A percentile compares a stretch with the other conserved stretches of the same genome.
Evolutionary conservation across 2,888 invertebrate species (phyloP).

Genomic region (Pristionchus entomophagus): DNA sequence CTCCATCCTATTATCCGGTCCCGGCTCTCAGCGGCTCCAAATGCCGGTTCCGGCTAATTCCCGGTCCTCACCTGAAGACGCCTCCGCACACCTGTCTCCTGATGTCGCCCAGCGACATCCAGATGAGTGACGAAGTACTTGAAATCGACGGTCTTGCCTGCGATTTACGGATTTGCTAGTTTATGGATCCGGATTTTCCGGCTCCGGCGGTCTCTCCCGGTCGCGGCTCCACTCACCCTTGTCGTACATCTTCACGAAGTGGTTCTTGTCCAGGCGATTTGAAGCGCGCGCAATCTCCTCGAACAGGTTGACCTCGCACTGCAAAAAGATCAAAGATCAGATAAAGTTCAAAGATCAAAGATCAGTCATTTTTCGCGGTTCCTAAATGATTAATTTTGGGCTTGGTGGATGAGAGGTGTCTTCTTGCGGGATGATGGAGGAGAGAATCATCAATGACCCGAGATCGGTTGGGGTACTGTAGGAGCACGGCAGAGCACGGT

Average conservation of each 20-base stretch:
- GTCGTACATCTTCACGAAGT: slow-evolving; percentile 12
- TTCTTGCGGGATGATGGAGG: too few species aligned
- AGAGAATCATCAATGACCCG: too few species aligned
- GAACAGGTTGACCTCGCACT: slow-evolving; percentile 22
- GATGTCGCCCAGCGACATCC: not conserved
- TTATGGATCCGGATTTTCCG: not conserved
- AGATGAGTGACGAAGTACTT: slow-evolving; percentile 22
- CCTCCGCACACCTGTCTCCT: not conserved
- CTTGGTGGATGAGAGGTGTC: too few species aligned
- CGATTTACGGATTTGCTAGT: too few species aligned
- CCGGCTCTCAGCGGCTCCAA: not conserved
- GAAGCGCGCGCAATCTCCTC: not conserved
- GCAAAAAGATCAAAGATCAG: slow-evolving; percentile 11
- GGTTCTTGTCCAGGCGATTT: not conserved
- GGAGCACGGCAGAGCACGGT: too few species aligned
- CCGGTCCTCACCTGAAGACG: not conserved
- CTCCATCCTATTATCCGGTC: not conserved
- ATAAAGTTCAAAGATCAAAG: not conserved
- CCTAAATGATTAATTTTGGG: too few species aligned
- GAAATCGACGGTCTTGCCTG: not conserved
- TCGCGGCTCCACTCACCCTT: slow-evolving; percentile 5
- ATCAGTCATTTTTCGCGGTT: too few species aligned
- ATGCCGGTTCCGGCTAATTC: not conserved
- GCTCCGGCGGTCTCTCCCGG: not conserved
- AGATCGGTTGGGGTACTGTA: too few species aligned